phyloP scores from a whole-genome alignment of 1,140 invertebrate species.

The Drosophila seguyi region DNA sequence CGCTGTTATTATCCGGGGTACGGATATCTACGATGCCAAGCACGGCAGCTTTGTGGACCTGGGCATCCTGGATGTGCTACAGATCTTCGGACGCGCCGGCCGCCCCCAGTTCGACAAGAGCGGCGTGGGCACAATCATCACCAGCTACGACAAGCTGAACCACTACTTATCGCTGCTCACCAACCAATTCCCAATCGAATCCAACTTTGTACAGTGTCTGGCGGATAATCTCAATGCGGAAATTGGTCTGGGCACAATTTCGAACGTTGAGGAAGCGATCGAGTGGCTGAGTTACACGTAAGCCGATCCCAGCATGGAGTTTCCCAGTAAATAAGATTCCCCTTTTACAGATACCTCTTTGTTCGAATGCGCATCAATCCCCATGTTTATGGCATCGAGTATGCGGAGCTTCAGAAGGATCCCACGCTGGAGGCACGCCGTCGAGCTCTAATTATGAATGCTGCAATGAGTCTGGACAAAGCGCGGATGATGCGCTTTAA shows the following conservation, averaged over 20 bases:
- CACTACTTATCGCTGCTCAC: constrained; percentile 98
- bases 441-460: constrained; percentile 90
- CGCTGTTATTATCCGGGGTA: constrained; percentile 97
- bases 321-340: not conserved
- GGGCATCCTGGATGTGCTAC: constrained; percentile 98
- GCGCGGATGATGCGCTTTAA: constrained; percentile 98
- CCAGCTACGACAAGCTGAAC: constrained; percentile 95
- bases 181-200: constrained; percentile 99
- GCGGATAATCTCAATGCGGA: constrained; percentile 99
- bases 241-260: constrained; percentile 96
- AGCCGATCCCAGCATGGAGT: not conserved
- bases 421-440: constrained; percentile 90
- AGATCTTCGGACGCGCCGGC: constrained; percentile 99
- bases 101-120: constrained; percentile 96
- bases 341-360: constrained; percentile 91
- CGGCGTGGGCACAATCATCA: constrained; percentile 98
- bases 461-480: constrained; percentile 95
- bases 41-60: constrained; percentile 97
- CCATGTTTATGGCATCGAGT: constrained; percentile 94
- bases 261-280: constrained; percentile 97
- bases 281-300: constrained; percentile 98
- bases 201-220: constrained; percentile 96
- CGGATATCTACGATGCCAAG: constrained; percentile 98
- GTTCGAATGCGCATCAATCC: constrained; percentile 98
- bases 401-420: constrained; percentile 91